Evolutionary conservation across 2,888 invertebrate species (phyloP).

Genomic region (Melanotus villosus): DNA sequence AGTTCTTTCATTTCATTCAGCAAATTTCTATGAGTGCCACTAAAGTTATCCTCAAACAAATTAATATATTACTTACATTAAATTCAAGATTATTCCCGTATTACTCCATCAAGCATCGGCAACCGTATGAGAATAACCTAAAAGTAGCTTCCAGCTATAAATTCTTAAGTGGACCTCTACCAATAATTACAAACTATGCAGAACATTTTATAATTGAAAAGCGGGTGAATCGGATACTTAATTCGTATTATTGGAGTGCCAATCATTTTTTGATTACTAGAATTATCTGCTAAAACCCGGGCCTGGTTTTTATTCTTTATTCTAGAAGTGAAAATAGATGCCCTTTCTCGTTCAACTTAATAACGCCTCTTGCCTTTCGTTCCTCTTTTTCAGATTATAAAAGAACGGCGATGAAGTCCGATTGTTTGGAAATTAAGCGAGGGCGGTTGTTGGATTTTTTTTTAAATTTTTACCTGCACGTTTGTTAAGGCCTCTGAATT

Average conservation of each 20-base stretch:
- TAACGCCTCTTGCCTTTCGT: conserved; percentile 4
- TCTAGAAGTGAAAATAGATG: conserved; percentile 29
- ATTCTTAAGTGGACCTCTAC: conserved; percentile 50
- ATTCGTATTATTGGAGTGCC: conserved; percentile 56
- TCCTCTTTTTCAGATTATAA: neutral
- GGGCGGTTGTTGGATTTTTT: neutral
- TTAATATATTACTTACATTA: no score
- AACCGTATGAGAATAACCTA: no score
- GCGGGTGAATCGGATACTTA: conserved; percentile 57
- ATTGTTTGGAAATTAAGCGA: neutral
- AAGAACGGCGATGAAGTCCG: neutral
- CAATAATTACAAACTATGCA: conserved; percentile 58
- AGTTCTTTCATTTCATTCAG: no score
- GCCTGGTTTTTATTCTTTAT: conserved; percentile 20
- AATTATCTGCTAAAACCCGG: conserved; percentile 47
- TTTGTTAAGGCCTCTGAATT: neutral
- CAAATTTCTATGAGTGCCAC: no score
- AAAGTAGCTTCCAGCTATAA: conserved; percentile 43
- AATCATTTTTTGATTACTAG: conserved; percentile 56
- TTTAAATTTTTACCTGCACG: neutral
- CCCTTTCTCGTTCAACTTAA: neutral
- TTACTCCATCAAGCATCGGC: no score
- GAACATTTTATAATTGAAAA: conserved; percentile 61
- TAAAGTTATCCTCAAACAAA: no score
- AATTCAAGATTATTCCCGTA: no score